Evolutionary conservation across 2,113 vertebrate genomes (phyloP).

Genomic region (Stomatorhinus ivindoensis): DNA sequence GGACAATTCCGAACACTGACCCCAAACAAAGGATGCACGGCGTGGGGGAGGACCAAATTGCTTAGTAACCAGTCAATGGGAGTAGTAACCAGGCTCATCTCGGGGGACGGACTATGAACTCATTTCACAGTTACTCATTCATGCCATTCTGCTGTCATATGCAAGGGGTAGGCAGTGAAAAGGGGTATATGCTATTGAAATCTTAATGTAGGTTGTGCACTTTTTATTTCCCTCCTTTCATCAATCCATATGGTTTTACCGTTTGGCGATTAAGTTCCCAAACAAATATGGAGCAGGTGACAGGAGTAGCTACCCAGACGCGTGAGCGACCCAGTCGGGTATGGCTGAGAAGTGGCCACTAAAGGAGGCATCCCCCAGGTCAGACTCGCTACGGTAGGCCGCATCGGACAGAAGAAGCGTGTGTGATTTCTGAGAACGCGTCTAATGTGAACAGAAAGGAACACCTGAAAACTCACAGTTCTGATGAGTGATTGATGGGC

Average conservation of each 20-base stretch:
- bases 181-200: not conserved
- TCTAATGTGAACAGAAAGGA: not conserved
- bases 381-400: not conserved
- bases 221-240: not conserved
- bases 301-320: not conserved
- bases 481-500: not conserved
- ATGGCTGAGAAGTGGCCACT: not conserved
- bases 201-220: not conserved
- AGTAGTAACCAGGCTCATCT: not conserved
- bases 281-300: not conserved
- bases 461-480: not conserved
- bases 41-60: not conserved
- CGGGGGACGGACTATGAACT: not conserved
- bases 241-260: not conserved
- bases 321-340: not conserved
- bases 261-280: not conserved
- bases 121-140: not conserved
- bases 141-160: not conserved
- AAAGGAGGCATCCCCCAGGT: not conserved
- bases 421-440: not conserved
- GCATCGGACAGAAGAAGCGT: not conserved
- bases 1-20: conserved; percentile 28
- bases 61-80: conserved; percentile 16
- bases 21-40: conserved; percentile 6
- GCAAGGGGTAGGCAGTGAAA: not conserved